A percentile compares a stretch with the other conserved stretches of the same genome.
Conservation (phyloP, 2,888 invertebrate species). For the Nasonovia ribisnigri region DNA sequence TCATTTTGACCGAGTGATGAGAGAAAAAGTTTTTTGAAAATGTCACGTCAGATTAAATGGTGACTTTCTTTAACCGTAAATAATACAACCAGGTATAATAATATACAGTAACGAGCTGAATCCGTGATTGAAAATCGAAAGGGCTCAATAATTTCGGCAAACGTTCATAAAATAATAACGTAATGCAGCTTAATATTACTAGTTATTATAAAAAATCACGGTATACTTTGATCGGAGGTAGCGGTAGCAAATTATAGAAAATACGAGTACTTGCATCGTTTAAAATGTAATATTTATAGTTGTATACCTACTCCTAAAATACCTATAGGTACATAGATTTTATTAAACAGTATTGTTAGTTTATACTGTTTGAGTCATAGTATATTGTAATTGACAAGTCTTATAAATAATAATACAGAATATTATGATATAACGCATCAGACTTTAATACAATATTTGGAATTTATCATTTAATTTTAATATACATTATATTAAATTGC, state of each 20-base stretch:
- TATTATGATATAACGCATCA: too few relatives aligned
- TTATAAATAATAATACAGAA: too few relatives aligned
- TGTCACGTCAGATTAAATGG: not conserved
- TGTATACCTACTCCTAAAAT: not conserved
- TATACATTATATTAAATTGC: not conserved
- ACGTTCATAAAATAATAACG: not conserved
- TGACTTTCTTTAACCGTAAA: not conserved
- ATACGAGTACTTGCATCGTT: too few relatives aligned
- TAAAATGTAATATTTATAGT: not conserved
- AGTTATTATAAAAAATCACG: too few relatives aligned
- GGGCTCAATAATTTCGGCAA: not conserved
- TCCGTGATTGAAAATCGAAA: not conserved
- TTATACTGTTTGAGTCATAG: not conserved
- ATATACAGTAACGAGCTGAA: not conserved
- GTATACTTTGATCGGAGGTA: not conserved
- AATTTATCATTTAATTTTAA: not conserved
- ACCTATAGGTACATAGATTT: not conserved
- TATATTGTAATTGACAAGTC: not conserved
- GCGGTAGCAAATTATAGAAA: too few relatives aligned
- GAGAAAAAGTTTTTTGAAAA: not conserved
- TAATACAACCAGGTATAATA: not conserved
- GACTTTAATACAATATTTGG: not conserved
- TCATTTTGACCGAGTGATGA: not conserved
- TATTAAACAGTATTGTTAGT: not conserved
- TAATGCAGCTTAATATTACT: too few relatives aligned